Conservation (phyloP, 2,113 vertebrate species). For the Chrysemys picta region DNA sequence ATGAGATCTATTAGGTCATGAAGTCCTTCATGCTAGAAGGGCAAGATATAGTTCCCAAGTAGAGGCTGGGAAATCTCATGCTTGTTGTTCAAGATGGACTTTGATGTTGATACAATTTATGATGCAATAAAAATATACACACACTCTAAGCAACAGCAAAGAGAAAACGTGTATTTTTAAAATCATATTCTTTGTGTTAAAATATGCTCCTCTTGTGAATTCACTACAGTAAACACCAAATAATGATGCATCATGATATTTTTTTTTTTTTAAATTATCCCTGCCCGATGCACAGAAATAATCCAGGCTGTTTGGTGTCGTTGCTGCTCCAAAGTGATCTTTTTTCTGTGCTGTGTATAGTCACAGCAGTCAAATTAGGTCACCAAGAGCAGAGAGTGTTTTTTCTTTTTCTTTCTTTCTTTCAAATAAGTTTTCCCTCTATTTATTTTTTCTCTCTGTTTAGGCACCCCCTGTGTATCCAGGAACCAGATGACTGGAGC, state of each 20-base stretch:
- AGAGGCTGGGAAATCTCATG: not conserved
- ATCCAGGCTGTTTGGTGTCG: not conserved
- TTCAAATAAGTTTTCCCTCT: not conserved
- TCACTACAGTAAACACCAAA: not conserved
- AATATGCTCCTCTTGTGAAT: not conserved
- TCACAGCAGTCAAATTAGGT: not conserved
- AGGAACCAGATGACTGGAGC: not conserved
- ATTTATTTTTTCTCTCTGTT: not conserved
- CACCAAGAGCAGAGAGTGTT: not conserved
- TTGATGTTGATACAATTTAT: not conserved
- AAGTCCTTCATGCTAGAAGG: not conserved
- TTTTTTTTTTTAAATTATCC: not conserved
- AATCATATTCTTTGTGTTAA: not conserved
- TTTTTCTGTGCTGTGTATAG: not conserved
- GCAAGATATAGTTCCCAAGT: not conserved
- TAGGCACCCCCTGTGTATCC: not conserved
- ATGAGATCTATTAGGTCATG: not conserved
- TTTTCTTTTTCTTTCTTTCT: not conserved
- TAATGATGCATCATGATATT: not conserved
- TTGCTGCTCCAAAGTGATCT: not conserved
- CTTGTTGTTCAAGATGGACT: not conserved
- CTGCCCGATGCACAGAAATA: accelerated
- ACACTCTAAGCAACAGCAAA: not conserved
- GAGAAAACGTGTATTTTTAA: not conserved
- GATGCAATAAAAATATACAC: not conserved